Percentiles rank a stretch among this genome's conserved stretches.
Conservation (phyloP, 1,140 invertebrate genomes). For the Drosophila funebris region DNA sequence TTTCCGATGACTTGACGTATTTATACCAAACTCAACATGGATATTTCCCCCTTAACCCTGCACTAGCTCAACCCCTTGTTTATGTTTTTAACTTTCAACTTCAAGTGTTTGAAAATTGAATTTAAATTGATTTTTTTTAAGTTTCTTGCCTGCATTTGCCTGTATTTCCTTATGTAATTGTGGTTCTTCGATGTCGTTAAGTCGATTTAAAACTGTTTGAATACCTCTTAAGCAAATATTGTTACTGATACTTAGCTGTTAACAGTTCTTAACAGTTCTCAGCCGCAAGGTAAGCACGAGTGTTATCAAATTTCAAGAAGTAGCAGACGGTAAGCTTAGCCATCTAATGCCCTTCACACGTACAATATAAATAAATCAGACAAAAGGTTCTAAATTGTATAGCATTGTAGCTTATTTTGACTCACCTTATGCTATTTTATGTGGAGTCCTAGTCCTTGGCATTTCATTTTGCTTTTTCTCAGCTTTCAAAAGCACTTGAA, state of each 20-base stretch:
- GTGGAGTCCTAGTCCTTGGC: constrained; percentile 21
- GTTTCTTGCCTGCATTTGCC: too few species aligned
- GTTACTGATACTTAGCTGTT: neutral
- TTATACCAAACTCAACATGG: too few species aligned
- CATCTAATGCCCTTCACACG: constrained; percentile 42
- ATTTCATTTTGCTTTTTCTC: neutral
- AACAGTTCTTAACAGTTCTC: neutral
- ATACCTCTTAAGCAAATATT: constrained; percentile 16
- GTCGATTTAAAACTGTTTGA: neutral
- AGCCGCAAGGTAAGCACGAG: neutral
- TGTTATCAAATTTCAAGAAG: constrained; percentile 44
- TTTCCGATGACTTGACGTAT: neutral
- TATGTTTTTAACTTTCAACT: too few species aligned
- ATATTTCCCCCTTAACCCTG: too few species aligned
- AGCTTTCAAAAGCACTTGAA: constrained; percentile 1
- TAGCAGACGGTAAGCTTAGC: constrained; percentile 26
- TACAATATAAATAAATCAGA: constrained; percentile 71
- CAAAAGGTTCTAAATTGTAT: constrained; percentile 68
- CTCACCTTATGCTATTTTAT: constrained; percentile 54
- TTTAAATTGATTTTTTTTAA: too few species aligned
- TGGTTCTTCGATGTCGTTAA: too few species aligned
- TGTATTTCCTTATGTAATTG: too few species aligned
- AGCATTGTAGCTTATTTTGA: constrained; percentile 57
- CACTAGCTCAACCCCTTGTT: too few species aligned
- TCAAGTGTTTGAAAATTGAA: too few species aligned